phyloP scores from a whole-genome alignment of 2,888 invertebrate species.

The Cyrtodaria siliqua region DNA sequence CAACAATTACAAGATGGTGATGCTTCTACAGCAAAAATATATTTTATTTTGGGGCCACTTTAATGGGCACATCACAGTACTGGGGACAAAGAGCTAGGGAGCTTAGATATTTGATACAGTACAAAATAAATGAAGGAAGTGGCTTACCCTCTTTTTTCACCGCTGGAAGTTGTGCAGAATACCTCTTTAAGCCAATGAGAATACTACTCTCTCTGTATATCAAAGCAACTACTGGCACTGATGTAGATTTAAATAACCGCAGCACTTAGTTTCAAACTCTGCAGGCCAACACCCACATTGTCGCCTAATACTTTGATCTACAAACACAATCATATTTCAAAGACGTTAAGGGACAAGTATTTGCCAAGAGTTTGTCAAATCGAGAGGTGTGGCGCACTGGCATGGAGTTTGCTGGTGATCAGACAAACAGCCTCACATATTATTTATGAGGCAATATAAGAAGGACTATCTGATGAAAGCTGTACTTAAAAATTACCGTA shows the following conservation, averaged over 20 bases:
- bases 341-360: conserved; percentile 62
- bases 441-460: conserved; percentile 39
- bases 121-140: too few species aligned
- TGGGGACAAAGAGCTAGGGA: too few species aligned
- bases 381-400: too few species aligned
- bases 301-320: conserved; percentile 62
- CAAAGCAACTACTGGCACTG: too few species aligned
- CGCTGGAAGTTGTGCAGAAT: conserved; percentile 69
- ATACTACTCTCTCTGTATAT: conserved; percentile 51
- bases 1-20: too few species aligned
- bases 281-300: too few species aligned
- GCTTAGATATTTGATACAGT: too few species aligned
- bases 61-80: too few species aligned
- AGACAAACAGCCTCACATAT: conserved; percentile 63
- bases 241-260: conserved; percentile 39
- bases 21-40: too few species aligned
- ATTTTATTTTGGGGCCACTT: too few species aligned
- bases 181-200: conserved; percentile 64
- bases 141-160: conserved; percentile 66
- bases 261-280: too few species aligned
- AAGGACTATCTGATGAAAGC: conserved; percentile 50
- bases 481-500: conserved; percentile 23
- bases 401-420: conserved; percentile 64
- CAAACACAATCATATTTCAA: conserved; percentile 64
- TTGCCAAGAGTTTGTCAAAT: too few species aligned